Evolutionary conservation across 2,888 invertebrate species (phyloP), one percentile per base, ranked within the genome.

Genomic region (Notodonta ziczac): DNA sequence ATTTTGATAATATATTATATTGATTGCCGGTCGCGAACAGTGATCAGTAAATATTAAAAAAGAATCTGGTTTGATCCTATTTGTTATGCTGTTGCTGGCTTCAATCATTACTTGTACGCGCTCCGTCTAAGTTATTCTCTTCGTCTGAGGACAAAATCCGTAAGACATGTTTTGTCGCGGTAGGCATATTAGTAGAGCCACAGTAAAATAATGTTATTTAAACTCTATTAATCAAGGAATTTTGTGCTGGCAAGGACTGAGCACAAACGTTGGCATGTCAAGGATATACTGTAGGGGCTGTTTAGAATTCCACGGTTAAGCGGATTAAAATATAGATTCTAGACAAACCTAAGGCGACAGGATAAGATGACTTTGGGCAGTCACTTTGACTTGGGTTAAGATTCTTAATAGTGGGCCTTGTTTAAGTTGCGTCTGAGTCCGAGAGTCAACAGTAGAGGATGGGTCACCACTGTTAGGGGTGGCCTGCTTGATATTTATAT

Each of bases 281-380:
- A 52, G 13, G 52, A 32, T 16, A 52, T 1, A 51, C 16, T 14
- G 50, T 8, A 9, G 16, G 9, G 2, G 50, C 50, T 50, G 50
- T 50, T 50, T 32, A 52, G 52, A 52, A 52, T 52, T 52, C 52
- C 52, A 32, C 32, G 13, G 32, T 13, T 52, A 52, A 52, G 52
- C 52, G 10, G 52, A 52, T 52, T 52, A 52, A 52, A 52, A 24
- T 52, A 13, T 32, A 13, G 52, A 52, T 13, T 32, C 32, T 52
- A 32, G 16, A 16, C 16, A 50, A 16, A 16, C 50, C 16, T 3
- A 52, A 52, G 13, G 12, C 52, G 4, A 32, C 24, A 13, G 6
- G 32, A 10, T 52, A 52, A 52, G 32, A 52, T 52, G 52, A 52
- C 52, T 50, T 16, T 52, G 32, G 52, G 52, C 52, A 32, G 32